Percentiles rank a stretch among this genome's conserved stretches.
Conservation (phyloP, 2,888 invertebrate genomes). For the Drosophila melanosoma region DNA sequence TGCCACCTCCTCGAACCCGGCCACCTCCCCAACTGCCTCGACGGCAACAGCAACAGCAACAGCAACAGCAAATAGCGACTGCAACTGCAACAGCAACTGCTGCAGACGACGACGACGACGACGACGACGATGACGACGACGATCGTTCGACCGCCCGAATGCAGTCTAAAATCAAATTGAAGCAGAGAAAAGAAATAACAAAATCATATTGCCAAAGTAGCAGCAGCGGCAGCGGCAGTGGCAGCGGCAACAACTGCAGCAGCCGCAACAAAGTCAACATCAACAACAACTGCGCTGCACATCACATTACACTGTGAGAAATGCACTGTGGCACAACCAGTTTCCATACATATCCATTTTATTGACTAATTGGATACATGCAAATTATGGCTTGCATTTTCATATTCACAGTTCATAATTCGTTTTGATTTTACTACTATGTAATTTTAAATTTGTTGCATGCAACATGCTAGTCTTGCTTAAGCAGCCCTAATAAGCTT, state of each 20-base stretch:
- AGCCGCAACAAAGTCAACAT: conserved; percentile 54
- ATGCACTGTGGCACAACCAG: background rate
- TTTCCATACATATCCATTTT: background rate
- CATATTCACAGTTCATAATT: background rate
- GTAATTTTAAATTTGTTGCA: background rate
- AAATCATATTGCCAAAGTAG: conserved; percentile 73
- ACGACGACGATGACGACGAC: conserved; percentile 16
- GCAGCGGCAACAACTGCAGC: conserved; percentile 41
- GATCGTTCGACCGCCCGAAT: conserved; percentile 59
- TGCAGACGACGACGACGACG: conserved; percentile 12
- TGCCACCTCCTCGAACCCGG: conserved; percentile 26
- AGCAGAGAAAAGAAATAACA: conserved; percentile 57
- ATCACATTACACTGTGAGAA: conserved; percentile 54
- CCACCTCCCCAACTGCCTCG: conserved; percentile 19
- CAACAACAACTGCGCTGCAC: conserved; percentile 53
- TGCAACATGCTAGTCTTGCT: background rate
- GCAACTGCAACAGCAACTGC: conserved; percentile 15
- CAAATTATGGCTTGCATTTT: background rate
- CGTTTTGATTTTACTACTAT: background rate
- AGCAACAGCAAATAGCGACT: conserved; percentile 12
- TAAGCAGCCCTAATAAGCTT: background rate
- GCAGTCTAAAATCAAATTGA: conserved; percentile 70
- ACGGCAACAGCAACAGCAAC: conserved; percentile 13
- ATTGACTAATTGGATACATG: background rate
- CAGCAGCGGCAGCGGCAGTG: conserved; percentile 55